Evolutionary conservation across 1,140 invertebrate genomes (phyloP).

Genomic region (Armadillidium nasatum): DNA sequence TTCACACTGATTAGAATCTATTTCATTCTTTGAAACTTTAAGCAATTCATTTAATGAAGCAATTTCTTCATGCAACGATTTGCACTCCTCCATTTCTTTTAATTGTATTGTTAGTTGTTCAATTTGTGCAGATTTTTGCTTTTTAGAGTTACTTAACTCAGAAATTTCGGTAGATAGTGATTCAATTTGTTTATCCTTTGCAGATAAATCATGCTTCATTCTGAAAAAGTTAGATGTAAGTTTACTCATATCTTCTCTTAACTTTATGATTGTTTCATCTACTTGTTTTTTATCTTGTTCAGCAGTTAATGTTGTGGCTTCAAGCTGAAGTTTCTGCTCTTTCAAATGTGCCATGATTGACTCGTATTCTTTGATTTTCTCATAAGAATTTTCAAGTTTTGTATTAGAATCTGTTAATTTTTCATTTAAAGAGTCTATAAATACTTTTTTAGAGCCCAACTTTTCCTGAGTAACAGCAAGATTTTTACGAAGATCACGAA

Average conservation of each 20-base stretch:
- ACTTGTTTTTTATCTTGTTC: constrained; percentile 36
- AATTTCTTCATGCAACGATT: constrained; percentile 7
- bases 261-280: constrained; percentile 35
- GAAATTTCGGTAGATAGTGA: constrained; percentile 16
- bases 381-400: constrained; percentile 14
- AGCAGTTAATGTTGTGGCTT: constrained; percentile 23
- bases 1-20: constrained; percentile 21
- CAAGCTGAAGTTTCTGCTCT: constrained; percentile 36
- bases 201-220: constrained; percentile 39
- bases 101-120: constrained; percentile 20
- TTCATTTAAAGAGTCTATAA: constrained; percentile 28
- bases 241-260: constrained; percentile 37
- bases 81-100: constrained; percentile 26
- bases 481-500: constrained; percentile 26
- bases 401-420: constrained; percentile 16
- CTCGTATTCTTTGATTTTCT: constrained; percentile 22
- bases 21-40: constrained; percentile 11
- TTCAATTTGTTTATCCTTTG: constrained; percentile 36
- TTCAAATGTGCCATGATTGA: constrained; percentile 24
- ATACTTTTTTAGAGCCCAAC: constrained; percentile 27
- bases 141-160: neutral
- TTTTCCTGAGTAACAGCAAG: constrained; percentile 32
- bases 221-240: constrained; percentile 35
- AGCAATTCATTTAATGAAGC: constrained; percentile 12
- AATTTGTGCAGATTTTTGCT: constrained; percentile 22